phyloP scores from a whole-genome alignment of 2,888 invertebrate genomes.

The Ennomos erosarius region DNA sequence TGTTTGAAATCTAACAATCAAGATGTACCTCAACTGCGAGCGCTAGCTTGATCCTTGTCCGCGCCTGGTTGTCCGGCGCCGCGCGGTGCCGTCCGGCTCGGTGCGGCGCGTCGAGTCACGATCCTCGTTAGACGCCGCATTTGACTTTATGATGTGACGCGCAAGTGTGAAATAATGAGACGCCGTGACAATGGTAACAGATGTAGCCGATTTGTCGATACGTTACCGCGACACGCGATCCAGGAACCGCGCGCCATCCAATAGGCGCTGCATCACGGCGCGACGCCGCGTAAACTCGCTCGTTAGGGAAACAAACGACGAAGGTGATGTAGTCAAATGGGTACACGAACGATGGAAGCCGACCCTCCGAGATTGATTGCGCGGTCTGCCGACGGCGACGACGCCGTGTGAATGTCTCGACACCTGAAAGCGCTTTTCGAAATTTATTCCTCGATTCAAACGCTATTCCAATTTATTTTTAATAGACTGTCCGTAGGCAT shows the following conservation, averaged over 20 bases:
- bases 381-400: conserved; percentile 20
- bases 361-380: conserved; percentile 32
- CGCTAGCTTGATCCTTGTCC: conserved; percentile 5
- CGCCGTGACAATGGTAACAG: conserved; percentile 48
- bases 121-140: conserved; percentile 48
- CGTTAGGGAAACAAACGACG: conserved; percentile 40
- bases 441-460: conserved; percentile 38
- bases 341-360: conserved; percentile 35
- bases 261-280: conserved; percentile 2
- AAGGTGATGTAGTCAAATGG: conserved; percentile 31
- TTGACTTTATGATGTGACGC: conserved; percentile 45
- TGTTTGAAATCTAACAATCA: no score
- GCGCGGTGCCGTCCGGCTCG: conserved; percentile 15
- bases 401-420: conserved; percentile 37
- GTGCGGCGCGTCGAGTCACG: conserved; percentile 42
- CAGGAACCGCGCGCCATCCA: conserved; percentile 12
- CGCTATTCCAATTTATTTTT: conserved; percentile 42
- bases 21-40: no score
- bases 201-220: conserved; percentile 45
- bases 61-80: conserved; percentile 25
- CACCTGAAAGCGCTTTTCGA: conserved; percentile 27
- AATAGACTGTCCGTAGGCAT: conserved; percentile 29
- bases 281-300: conserved; percentile 26
- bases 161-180: conserved; percentile 51
- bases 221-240: conserved; percentile 42